phyloP scores from a whole-genome alignment of 2,797 vertebrate species.

The Megalops cyprinoides region DNA sequence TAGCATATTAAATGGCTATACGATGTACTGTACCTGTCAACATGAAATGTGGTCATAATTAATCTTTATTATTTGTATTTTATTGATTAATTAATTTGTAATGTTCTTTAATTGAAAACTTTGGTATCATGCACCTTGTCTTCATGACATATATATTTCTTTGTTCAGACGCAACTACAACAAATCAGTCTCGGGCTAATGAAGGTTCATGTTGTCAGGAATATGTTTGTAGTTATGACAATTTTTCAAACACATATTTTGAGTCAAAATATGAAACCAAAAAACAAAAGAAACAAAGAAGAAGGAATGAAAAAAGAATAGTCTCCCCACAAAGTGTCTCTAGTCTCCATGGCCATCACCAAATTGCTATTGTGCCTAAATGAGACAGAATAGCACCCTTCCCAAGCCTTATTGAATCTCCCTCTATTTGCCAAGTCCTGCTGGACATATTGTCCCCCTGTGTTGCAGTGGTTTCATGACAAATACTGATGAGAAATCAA shows the following conservation, averaged over 20 bases:
- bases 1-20: not conserved
- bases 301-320: not conserved
- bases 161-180: not conserved
- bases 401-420: conserved; percentile 80
- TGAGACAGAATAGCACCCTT: conserved; percentile 36
- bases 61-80: not conserved
- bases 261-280: not conserved
- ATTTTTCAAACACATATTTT: not conserved
- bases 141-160: not conserved
- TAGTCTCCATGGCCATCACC: conserved; percentile 4
- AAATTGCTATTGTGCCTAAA: not conserved
- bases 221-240: conserved; percentile 5
- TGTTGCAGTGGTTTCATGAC: conserved; percentile 86
- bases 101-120: not conserved
- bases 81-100: not conserved
- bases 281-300: not conserved
- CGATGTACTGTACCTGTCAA: not conserved
- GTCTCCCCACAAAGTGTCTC: too few relatives aligned
- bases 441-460: conserved; percentile 83
- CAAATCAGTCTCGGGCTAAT: conserved; percentile 26
- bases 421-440: conserved; percentile 80
- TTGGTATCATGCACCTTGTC: not conserved
- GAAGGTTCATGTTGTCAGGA: conserved; percentile 29
- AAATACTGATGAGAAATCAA: conserved; percentile 83
- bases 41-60: not conserved